Percentiles rank a stretch among this genome's conserved stretches.
These are phyloP conservation scores for Bucorvus abyssinicus DNA, from an alignment of 2,797 vertebrate species.

Conservation along the genomic window DNA sequence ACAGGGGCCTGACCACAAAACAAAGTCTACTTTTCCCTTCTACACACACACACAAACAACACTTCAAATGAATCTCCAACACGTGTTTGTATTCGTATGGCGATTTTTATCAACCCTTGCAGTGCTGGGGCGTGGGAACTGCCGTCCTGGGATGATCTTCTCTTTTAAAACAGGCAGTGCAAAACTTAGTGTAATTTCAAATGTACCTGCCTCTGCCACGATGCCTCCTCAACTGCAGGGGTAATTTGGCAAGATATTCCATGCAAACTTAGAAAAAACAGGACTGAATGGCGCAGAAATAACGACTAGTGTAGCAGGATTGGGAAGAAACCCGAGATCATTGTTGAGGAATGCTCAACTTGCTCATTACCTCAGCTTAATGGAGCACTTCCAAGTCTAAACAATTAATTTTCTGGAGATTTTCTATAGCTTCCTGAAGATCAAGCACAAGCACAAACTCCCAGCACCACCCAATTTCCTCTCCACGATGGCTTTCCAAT, in stretches of 20 bases:
- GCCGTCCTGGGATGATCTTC: no score
- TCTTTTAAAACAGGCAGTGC: not conserved
- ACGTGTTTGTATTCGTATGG: rapidly evolving
- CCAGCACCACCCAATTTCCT: not conserved
- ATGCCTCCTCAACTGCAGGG: not conserved
- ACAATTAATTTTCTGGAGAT: conserved; percentile 26
- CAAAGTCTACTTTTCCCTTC: not conserved
- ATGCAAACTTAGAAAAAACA: not conserved
- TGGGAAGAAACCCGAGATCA: not conserved
- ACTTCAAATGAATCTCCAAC: not conserved
- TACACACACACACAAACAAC: not conserved
- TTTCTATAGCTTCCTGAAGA: not conserved
- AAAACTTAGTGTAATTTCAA: not conserved
- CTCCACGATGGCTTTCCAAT: not conserved
- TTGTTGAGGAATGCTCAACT: not conserved
- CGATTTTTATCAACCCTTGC: not conserved
- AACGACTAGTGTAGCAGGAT: not conserved
- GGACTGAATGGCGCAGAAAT: not conserved
- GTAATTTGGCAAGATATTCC: not conserved
- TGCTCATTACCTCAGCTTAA: conserved; percentile 1
- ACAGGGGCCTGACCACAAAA: not conserved
- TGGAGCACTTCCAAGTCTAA: conserved; percentile 9
- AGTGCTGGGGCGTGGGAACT: not conserved
- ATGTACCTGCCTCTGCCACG: not conserved
- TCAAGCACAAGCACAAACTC: not conserved